Percentiles rank a stretch among this genome's conserved stretches.
phyloP scores from a whole-genome alignment of 2,888 invertebrate species.

The Eupithecia inturbata region DNA sequence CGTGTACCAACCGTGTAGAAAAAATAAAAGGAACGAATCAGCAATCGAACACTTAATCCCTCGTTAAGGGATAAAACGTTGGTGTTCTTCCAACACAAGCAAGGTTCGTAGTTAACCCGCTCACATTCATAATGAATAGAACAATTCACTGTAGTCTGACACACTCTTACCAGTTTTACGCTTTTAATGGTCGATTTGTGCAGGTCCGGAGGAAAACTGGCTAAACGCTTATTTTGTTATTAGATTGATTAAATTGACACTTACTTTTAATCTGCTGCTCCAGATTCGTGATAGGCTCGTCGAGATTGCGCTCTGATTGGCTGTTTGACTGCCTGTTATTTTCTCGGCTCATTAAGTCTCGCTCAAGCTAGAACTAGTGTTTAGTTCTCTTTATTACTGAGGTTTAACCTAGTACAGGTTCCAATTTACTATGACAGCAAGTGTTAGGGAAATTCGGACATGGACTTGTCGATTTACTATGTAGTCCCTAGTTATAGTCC shows the following conservation, averaged over 20 bases:
- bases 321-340: constrained; percentile 21
- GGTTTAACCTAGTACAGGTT: constrained; percentile 22
- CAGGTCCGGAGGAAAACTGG: neutral
- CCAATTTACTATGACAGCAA: constrained; percentile 13
- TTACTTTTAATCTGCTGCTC: constrained; percentile 9
- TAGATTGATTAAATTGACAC: constrained; percentile 27
- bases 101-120: too few species aligned
- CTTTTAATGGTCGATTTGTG: neutral
- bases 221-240: constrained; percentile 7
- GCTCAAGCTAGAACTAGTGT: constrained; percentile 14
- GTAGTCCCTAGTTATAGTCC: neutral
- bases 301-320: constrained; percentile 26
- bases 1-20: too few species aligned
- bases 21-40: neutral
- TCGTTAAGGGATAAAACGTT: too few species aligned
- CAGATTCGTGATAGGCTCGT: constrained; percentile 27
- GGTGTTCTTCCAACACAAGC: too few species aligned
- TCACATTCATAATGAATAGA: too few species aligned
- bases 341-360: constrained; percentile 28
- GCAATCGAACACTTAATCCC: neutral
- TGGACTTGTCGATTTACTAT: constrained; percentile 4
- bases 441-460: neutral
- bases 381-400: constrained; percentile 24
- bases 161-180: neutral
- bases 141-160: neutral